Percentiles rank a stretch among this genome's conserved stretches.
phyloP scores from a whole-genome alignment of 2,113 vertebrate species.

The Thamnaconus septentrionalis region DNA sequence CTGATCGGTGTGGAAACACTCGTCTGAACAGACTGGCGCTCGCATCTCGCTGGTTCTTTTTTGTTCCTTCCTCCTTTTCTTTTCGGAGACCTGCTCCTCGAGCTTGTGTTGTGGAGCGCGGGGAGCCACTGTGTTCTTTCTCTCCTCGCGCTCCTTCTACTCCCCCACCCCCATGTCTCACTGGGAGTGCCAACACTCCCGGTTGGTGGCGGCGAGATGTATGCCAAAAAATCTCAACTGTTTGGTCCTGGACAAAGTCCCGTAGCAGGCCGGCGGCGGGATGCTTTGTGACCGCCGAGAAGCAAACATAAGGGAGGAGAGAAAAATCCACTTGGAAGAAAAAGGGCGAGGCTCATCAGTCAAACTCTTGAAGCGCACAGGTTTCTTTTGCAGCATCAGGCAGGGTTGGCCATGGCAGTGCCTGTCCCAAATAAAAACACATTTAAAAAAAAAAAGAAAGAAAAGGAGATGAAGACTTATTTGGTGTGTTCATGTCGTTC shows the following conservation, averaged over 20 bases:
- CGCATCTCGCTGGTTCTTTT: constrained; percentile 20
- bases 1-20: constrained; percentile 91
- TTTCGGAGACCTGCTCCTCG: constrained; percentile 26
- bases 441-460: constrained; percentile 29
- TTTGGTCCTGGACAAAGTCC: constrained; percentile 60
- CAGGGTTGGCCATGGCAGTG: constrained; percentile 61
- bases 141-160: constrained; percentile 47
- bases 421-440: constrained; percentile 64
- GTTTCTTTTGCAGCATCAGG: constrained; percentile 58
- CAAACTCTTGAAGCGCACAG: constrained; percentile 52
- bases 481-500: constrained; percentile 84
- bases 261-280: constrained; percentile 38
- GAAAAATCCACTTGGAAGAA: constrained; percentile 49
- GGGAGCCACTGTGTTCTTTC: constrained; percentile 31
- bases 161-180: constrained; percentile 4
- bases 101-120: constrained; percentile 20
- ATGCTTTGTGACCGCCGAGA: constrained; percentile 32
- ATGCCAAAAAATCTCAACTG: constrained; percentile 61
- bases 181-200: constrained; percentile 47
- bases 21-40: constrained; percentile 73
- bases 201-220: constrained; percentile 59
- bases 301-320: not conserved
- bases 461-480: constrained; percentile 74
- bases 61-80: constrained; percentile 20
- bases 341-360: constrained; percentile 33